Evolutionary conservation across 2,113 vertebrate genomes (phyloP).

Genomic region (Tachycineta bicolor): DNA sequence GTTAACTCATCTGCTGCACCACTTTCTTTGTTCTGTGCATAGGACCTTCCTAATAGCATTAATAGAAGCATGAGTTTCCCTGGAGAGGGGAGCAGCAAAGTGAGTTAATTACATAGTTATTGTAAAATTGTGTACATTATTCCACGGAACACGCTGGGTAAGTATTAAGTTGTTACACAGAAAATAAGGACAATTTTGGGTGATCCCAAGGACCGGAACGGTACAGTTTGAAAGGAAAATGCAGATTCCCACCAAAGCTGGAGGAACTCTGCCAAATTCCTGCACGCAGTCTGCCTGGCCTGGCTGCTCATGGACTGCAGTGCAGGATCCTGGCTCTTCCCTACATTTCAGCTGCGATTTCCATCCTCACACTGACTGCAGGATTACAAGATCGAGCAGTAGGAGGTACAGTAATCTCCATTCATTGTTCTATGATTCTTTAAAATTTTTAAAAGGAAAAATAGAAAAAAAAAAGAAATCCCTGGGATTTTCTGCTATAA

Average conservation of each 20-base stretch:
- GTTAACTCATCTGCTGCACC: conserved; percentile 76
- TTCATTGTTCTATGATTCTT: conserved; percentile 53
- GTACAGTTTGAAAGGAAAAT: background rate
- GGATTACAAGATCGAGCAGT: background rate
- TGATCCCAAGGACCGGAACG: background rate
- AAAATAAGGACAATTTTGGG: conserved; percentile 64
- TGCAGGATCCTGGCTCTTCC: conserved; percentile 1
- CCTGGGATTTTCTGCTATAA: conserved; percentile 31
- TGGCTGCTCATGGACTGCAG: background rate
- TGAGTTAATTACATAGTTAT: conserved; percentile 79
- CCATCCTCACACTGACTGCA: conserved; percentile 23
- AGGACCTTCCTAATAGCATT: conserved; percentile 73
- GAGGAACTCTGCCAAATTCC: background rate
- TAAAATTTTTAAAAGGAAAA: conserved; percentile 32
- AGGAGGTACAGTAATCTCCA: conserved; percentile 46
- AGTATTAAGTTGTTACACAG: conserved; percentile 62
- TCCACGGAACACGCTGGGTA: conserved; percentile 67
- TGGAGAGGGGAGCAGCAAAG: conserved; percentile 67
- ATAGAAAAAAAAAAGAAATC: background rate
- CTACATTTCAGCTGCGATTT: conserved; percentile 10
- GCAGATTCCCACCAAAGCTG: background rate
- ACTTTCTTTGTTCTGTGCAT: conserved; percentile 74
- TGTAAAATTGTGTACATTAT: conserved; percentile 76
- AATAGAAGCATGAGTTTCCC: conserved; percentile 68
- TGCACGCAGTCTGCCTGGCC: background rate